phyloP scores from a whole-genome alignment of 1,140 invertebrate species.

The Drosophila erecta region DNA sequence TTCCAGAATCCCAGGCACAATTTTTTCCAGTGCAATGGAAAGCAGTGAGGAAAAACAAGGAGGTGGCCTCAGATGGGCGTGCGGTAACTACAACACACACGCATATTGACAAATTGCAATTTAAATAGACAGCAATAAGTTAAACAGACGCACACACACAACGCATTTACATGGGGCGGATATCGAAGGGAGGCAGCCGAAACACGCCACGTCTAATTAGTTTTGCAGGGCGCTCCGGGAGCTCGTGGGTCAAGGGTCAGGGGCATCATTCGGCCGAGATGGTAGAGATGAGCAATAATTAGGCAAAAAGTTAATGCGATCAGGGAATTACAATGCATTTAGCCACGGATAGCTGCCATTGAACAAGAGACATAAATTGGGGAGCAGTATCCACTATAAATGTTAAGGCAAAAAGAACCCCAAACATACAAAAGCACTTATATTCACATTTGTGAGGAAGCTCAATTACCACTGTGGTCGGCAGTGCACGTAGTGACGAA shows the following conservation, averaged over 20 bases:
- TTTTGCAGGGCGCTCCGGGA: conserved; percentile 39
- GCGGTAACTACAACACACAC: conserved; percentile 43
- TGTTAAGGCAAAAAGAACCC: not conserved
- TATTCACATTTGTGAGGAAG: no score
- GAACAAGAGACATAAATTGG: conserved; percentile 23
- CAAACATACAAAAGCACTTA: no score
- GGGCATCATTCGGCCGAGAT: conserved; percentile 17
- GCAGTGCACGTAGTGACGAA: no score
- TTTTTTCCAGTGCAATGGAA: not conserved
- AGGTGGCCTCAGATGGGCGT: conserved; percentile 23
- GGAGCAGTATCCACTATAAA: conserved; percentile 13
- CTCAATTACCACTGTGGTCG: no score
- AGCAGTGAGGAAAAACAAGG: conserved; percentile 7
- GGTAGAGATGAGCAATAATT: conserved; percentile 56
- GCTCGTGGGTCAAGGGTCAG: conserved; percentile 1
- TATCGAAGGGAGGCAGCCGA: conserved; percentile 33
- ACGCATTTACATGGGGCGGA: conserved; percentile 4
- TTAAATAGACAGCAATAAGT: conserved; percentile 82
- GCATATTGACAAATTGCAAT: conserved; percentile 81
- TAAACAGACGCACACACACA: conserved; percentile 65
- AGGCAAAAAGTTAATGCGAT: conserved; percentile 41
- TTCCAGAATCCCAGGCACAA: no score
- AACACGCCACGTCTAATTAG: conserved; percentile 79
- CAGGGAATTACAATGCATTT: conserved; percentile 34
- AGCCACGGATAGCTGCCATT: conserved; percentile 1